Conservation (phyloP, 2,113 vertebrate genomes). For the Aplodontia rufa region DNA sequence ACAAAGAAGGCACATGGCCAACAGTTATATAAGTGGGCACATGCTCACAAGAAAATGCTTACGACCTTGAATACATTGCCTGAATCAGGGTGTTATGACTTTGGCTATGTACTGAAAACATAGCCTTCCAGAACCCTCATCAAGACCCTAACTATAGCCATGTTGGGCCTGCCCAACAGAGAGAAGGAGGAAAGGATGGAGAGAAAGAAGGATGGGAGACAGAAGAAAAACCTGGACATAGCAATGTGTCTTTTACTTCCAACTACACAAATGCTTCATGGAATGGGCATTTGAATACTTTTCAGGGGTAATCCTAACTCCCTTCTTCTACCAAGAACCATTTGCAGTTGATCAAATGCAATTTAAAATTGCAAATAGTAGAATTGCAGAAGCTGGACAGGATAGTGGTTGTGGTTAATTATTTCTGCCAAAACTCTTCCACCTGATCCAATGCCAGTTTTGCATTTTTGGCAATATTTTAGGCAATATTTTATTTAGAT, state of each 20-base stretch:
- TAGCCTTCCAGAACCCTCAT: too few relatives aligned
- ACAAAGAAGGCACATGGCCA: too few relatives aligned
- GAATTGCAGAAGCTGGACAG: background rate
- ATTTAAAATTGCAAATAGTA: background rate
- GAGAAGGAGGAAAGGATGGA: background rate
- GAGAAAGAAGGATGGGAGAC: background rate
- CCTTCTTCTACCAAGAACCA: background rate
- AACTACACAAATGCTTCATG: background rate
- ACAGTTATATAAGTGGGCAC: too few relatives aligned
- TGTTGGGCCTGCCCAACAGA: too few relatives aligned
- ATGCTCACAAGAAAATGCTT: too few relatives aligned
- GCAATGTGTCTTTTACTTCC: background rate
- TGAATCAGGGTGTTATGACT: too few relatives aligned
- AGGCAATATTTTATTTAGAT: background rate
- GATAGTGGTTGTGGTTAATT: too few relatives aligned
- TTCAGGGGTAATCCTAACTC: background rate
- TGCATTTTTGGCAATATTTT: background rate
- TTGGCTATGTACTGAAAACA: too few relatives aligned
- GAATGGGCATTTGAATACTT: background rate
- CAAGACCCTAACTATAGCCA: too few relatives aligned
- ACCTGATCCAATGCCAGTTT: background rate
- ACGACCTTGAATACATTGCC: too few relatives aligned
- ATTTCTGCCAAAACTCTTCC: background rate
- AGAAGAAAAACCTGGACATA: background rate
- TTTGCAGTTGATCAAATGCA: background rate